Base-by-base conservation (phyloP, 1,140 invertebrate species). In the Gryllus bimaculatus region DNA sequence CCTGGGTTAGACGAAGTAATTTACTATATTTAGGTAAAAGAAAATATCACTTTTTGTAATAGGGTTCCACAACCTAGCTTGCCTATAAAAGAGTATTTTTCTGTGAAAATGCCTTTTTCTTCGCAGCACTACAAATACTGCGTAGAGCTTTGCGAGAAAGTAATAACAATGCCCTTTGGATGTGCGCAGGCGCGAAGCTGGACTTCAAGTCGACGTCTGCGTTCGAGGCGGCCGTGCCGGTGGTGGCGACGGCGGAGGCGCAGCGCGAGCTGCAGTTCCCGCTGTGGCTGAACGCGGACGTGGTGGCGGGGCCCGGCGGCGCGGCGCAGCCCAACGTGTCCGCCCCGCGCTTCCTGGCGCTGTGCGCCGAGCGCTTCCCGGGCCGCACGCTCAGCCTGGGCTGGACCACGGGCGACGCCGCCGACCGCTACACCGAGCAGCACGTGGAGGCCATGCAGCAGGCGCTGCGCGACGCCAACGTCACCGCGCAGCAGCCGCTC, bases 251-350 rank as follows among this genome's bases (percentile, higher is more conserved):
- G 10, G 18, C 18, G 54, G 54, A 18, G 54, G 54, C 54, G 54
- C 54, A 7, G 54, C 54, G 54, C 54, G 10, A 94, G 92, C 85
- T 92, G 76, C 88, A 85, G 2, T 90, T 92, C 82, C 95, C 94
- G 0, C 83, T 97, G n/a, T 95, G 94, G 92, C 85, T 98, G 74
- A 96, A 97, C 84, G 95, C 95, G 0, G 95, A 97, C 84, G 94
- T 98, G 77, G 84, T 96, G 0, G 83, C 87, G 26, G 96, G 96
- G 3, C 95, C 95, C 0, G 89, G 90, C 0, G 86, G 84, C 6
- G 83, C 81, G 0, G 18, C 54, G 10, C 26, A 39, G 26, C 81
- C 83, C 47, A 90, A 91, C 6, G 90, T 97, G 0, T 89, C 95
- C 84, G 85, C 92, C 0, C 86, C 85, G 2, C 83, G 87, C 39